These are phyloP conservation scores for Hermetia illucens DNA, from an alignment of 1,140 invertebrate genomes.

Conservation along the genomic window DNA sequence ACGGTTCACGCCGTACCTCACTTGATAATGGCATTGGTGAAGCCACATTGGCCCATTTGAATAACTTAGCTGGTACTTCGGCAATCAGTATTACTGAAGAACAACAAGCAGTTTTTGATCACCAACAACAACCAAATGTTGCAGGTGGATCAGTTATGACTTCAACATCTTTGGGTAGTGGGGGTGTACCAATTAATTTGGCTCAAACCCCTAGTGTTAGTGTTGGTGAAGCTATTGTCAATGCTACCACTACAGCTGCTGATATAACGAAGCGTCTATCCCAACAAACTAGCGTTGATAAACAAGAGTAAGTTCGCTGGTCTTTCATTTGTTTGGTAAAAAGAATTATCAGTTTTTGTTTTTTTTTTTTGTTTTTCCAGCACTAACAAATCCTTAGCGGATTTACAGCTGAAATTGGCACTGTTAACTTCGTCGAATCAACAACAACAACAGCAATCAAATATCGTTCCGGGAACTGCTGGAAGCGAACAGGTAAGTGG, in stretches of 20 bases:
- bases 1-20: conserved; percentile 26
- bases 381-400: not conserved
- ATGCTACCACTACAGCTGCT: conserved; percentile 3
- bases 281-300: conserved; percentile 21
- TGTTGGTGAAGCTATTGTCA: too few species aligned
- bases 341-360: too few species aligned
- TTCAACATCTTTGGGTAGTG: not conserved
- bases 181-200: not conserved
- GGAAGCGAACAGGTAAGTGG: not conserved
- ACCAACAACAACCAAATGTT: too few species aligned
- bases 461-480: not conserved
- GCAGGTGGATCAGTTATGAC: not conserved
- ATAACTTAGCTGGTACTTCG: too few species aligned
- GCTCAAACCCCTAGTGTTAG: conserved; percentile 13
- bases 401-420: not conserved
- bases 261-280: conserved; percentile 9
- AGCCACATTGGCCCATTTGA: not conserved
- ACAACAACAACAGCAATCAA: not conserved
- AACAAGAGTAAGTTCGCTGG: too few species aligned
- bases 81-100: too few species aligned
- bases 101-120: too few species aligned
- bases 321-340: too few species aligned
- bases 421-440: not conserved
- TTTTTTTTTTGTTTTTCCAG: not conserved
- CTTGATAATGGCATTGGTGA: conserved; percentile 21